phyloP scores from a whole-genome alignment of 2,797 vertebrate genomes.

The Bradypodion ventrale region DNA sequence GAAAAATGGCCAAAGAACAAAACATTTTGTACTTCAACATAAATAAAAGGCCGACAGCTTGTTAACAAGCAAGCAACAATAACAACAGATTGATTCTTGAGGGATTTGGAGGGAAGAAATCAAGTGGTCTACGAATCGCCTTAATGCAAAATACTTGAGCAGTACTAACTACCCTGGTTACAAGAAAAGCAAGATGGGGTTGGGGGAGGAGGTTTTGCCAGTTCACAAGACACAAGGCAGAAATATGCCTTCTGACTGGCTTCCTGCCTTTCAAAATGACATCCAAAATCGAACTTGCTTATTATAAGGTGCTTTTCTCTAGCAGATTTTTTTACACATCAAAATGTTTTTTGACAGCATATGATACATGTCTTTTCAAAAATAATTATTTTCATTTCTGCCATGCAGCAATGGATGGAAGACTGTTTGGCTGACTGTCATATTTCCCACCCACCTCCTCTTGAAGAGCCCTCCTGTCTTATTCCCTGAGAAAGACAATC shows the following conservation, averaged over 20 bases:
- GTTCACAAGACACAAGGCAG: conserved; percentile 4
- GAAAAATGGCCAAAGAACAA: conserved; percentile 22
- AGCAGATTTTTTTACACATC: neutral
- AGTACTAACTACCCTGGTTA: conserved; percentile 20
- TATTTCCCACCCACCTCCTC: conserved; percentile 59
- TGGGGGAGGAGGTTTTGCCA: neutral
- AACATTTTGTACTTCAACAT: conserved; percentile 11
- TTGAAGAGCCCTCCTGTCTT: conserved; percentile 43
- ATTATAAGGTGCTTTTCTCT: conserved; percentile 22
- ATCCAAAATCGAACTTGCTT: conserved; percentile 16
- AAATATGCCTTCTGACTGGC: conserved; percentile 19
- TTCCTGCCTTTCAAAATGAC: conserved; percentile 21
- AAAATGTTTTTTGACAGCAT: neutral
- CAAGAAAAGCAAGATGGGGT: neutral
- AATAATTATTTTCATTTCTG: conserved; percentile 52
- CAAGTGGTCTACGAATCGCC: conserved; percentile 17
- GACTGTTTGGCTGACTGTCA: conserved; percentile 51
- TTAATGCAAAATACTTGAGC: conserved; percentile 14
- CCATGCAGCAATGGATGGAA: conserved; percentile 34
- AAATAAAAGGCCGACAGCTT: conserved; percentile 33
- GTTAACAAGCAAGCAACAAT: conserved; percentile 6
- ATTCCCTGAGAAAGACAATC: conserved; percentile 4
- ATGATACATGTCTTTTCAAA: conserved; percentile 17
- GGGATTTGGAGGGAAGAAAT: conserved; percentile 25
- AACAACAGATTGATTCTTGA: conserved; percentile 1